Conservation (phyloP, 1,140 invertebrate genomes). For the Chironomus striatipennis region DNA sequence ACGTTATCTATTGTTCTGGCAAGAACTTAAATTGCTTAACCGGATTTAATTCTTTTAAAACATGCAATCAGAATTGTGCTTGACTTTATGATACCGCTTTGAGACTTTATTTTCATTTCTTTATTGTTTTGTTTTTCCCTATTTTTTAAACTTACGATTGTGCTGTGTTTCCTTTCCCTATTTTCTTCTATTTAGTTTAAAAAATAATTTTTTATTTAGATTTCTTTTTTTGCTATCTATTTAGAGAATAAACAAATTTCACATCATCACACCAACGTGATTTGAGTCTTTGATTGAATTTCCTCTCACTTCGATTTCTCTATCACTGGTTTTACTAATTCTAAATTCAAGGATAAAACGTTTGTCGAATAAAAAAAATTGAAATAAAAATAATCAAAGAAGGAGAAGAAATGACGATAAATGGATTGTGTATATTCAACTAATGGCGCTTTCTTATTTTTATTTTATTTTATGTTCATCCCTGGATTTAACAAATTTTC, state of each 20-base stretch:
- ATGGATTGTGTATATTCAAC: no score
- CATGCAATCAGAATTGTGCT: background rate
- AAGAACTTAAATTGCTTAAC: background rate
- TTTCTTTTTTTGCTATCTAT: conserved; percentile 8
- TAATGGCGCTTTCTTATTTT: no score
- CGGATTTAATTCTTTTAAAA: background rate
- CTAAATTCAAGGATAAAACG: no score
- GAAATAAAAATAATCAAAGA: no score
- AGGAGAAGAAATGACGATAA: no score
- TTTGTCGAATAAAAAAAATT: no score
- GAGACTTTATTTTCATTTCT: no score
- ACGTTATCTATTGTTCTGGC: background rate
- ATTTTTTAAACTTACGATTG: background rate
- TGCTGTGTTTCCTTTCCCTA: background rate
- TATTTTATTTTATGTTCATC: no score
- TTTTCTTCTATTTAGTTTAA: background rate
- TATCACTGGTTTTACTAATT: no score
- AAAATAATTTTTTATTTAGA: background rate
- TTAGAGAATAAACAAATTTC: background rate
- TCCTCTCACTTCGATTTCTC: no score
- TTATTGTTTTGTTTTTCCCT: background rate
- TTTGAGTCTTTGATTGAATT: background rate
- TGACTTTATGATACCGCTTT: background rate
- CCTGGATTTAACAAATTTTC: no score
- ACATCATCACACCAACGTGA: background rate